These are phyloP conservation scores for Pandemis cinnamomeana DNA, from an alignment of 2,888 invertebrate species.

Conservation along the genomic window DNA sequence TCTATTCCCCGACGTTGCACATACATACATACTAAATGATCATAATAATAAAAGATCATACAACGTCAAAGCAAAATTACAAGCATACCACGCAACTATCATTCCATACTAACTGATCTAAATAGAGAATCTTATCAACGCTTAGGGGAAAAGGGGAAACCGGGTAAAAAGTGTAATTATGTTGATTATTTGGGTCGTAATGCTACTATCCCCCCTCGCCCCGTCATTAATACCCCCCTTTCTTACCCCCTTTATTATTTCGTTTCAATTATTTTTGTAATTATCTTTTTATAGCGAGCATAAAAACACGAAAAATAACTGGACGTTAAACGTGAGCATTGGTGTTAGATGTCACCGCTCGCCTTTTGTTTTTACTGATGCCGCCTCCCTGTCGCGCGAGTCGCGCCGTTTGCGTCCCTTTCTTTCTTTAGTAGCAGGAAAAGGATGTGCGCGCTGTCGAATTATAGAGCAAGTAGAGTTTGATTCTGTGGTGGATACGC, in stretches of 20 bases:
- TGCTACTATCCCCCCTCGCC: constrained; percentile 76
- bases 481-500: neutral
- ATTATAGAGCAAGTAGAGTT: neutral
- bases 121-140: constrained; percentile 73
- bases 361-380: constrained; percentile 44
- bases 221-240: constrained; percentile 76
- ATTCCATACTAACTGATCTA: constrained; percentile 57
- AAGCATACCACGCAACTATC: constrained; percentile 54
- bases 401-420: neutral
- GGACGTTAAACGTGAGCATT: constrained; percentile 81
- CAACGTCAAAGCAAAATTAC: constrained; percentile 25
- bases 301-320: constrained; percentile 83
- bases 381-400: constrained; percentile 38
- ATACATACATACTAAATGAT: constrained; percentile 8
- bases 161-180: constrained; percentile 83
- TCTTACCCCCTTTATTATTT: constrained; percentile 79
- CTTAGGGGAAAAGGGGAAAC: constrained; percentile 75
- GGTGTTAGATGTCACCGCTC: constrained; percentile 78
- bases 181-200: constrained; percentile 84
- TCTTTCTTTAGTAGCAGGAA: neutral
- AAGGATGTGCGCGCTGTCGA: neutral
- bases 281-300: constrained; percentile 84
- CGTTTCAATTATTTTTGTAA: constrained; percentile 85
- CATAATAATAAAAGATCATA: constrained; percentile 15
- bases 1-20: too few species aligned